phyloP scores from a whole-genome alignment of 2,888 invertebrate species.

The Balanococcus diminutus region DNA sequence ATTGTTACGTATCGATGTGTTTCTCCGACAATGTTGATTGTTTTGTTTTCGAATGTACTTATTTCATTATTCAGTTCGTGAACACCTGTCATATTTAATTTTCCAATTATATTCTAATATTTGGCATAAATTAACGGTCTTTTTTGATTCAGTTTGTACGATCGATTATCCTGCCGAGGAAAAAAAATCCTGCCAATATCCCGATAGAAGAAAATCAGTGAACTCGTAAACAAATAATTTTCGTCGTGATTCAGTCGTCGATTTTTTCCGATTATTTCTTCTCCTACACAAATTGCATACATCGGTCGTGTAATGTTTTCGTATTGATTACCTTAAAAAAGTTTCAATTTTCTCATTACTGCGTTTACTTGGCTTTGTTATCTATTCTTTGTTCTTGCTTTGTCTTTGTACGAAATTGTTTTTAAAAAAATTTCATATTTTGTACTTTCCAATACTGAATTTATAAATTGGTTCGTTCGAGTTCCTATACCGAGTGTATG shows the following conservation, averaged over 20 bases:
- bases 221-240: not conserved
- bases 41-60: constrained; percentile 24
- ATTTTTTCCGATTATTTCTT: not conserved
- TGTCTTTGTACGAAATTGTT: constrained; percentile 18
- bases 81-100: constrained; percentile 43
- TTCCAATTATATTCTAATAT: not conserved
- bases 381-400: constrained; percentile 21
- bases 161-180: not conserved
- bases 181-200: not conserved
- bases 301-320: not conserved
- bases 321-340: not conserved
- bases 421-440: not conserved
- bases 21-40: not conserved
- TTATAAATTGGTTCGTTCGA: not conserved
- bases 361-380: not conserved
- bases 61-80: not conserved
- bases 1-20: not conserved
- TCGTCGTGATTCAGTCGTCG: not conserved
- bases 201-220: not conserved
- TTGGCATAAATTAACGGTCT: not conserved
- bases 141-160: not conserved
- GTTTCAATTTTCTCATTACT: not conserved
- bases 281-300: not conserved
- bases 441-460: not conserved
- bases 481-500: not conserved